Conservation (phyloP, 1,140 invertebrate species). For the Bilobella aurantiaca region DNA sequence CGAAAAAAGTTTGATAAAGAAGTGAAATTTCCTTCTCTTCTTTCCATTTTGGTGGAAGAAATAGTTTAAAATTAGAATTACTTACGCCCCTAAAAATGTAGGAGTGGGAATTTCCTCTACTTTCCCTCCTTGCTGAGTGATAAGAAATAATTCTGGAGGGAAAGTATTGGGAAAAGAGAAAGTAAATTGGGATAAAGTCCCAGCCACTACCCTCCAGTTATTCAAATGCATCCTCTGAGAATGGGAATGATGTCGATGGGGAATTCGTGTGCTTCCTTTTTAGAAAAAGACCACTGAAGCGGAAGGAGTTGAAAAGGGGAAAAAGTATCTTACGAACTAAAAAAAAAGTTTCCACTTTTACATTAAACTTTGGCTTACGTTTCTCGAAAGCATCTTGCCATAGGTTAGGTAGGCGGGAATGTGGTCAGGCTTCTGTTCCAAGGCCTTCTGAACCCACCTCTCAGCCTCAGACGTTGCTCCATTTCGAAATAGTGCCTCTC, state of each 20-base stretch:
- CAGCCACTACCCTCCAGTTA: neutral
- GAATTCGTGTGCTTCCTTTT: neutral
- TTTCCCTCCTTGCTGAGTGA: neutral
- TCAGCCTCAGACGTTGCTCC: slow-evolving; percentile 70
- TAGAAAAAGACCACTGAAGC: neutral
- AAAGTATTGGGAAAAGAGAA: neutral
- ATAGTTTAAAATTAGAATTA: neutral
- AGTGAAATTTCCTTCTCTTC: too few species aligned
- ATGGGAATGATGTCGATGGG: neutral
- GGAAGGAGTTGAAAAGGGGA: neutral
- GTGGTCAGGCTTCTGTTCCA: slow-evolving; percentile 70
- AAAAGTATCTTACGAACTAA: neutral
- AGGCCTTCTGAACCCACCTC: slow-evolving; percentile 66
- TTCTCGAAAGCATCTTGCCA: slow-evolving; percentile 75
- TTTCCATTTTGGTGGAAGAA: too few species aligned
- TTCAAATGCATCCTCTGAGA: neutral
- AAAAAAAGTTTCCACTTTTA: neutral
- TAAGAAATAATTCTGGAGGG: neutral
- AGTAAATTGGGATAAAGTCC: neutral
- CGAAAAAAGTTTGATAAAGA: neutral
- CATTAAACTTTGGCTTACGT: slow-evolving; percentile 52
- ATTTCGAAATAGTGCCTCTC: slow-evolving; percentile 70
- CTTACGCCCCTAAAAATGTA: too few species aligned
- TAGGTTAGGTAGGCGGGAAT: slow-evolving; percentile 81
- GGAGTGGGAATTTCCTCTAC: neutral